phyloP scores from a whole-genome alignment of 2,888 invertebrate species.

The Volucella zonaria region DNA sequence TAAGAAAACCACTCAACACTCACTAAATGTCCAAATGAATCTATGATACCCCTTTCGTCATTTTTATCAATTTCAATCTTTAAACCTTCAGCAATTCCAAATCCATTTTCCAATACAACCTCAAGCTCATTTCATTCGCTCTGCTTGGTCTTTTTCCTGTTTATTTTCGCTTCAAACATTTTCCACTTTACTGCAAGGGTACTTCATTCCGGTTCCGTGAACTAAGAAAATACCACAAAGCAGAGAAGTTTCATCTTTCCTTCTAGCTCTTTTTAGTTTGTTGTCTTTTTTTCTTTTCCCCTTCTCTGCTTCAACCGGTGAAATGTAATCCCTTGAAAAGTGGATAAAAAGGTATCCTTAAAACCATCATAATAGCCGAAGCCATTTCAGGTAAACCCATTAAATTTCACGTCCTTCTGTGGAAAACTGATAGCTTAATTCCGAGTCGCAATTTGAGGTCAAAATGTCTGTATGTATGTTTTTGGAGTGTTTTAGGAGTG shows the following conservation, averaged over 20 bases:
- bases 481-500: too few species aligned
- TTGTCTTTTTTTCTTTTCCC: background rate
- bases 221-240: constrained; percentile 66
- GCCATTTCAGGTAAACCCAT: constrained; percentile 72
- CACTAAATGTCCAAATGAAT: too few species aligned
- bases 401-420: constrained; percentile 71
- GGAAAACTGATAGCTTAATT: constrained; percentile 71
- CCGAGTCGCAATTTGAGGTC: constrained; percentile 68
- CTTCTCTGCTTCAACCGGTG: constrained; percentile 27
- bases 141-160: background rate
- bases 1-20: too few species aligned
- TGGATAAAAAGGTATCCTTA: constrained; percentile 72
- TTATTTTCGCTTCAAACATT: constrained; percentile 2
- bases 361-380: constrained; percentile 72
- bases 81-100: background rate
- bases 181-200: constrained; percentile 43
- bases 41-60: too few species aligned
- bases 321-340: constrained; percentile 72
- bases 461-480: constrained; percentile 51
- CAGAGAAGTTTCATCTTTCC: constrained; percentile 46
- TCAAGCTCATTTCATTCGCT: background rate
- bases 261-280: constrained; percentile 2
- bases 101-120: background rate
- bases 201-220: constrained; percentile 58
- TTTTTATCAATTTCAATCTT: too few species aligned